Conservation (phyloP, 1,140 invertebrate species). For the Acyrthosiphon pisum region DNA sequence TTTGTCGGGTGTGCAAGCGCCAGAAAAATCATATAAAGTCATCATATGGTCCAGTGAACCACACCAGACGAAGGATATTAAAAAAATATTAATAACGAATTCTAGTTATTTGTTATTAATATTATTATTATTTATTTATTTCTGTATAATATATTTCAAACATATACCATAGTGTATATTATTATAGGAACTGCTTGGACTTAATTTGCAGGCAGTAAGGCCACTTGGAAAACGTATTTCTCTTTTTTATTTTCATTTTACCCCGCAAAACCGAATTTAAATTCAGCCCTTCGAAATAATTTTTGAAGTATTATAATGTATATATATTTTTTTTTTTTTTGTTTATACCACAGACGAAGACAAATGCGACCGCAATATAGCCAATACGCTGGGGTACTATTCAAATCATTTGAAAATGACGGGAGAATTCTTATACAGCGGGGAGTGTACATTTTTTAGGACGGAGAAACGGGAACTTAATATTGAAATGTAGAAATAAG, state of each 20-base stretch:
- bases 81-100: slow-evolving; percentile 50
- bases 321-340: neutral
- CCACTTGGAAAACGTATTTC: slow-evolving; percentile 10
- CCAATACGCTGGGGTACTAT: slow-evolving; percentile 33
- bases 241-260: neutral
- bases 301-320: slow-evolving; percentile 22
- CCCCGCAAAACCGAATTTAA: slow-evolving; percentile 27
- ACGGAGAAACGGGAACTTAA: slow-evolving; percentile 38
- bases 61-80: slow-evolving; percentile 55
- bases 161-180: neutral
- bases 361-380: slow-evolving; percentile 52
- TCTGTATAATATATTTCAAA: slow-evolving; percentile 24
- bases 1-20: slow-evolving; percentile 5
- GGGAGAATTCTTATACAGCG: slow-evolving; percentile 33
- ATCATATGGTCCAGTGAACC: slow-evolving; percentile 50
- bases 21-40: slow-evolving; percentile 40
- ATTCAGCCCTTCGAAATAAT: slow-evolving; percentile 35
- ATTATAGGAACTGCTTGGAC: neutral
- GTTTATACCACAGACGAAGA: slow-evolving; percentile 4
- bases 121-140: slow-evolving; percentile 18
- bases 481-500: slow-evolving; percentile 57
- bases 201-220: slow-evolving; percentile 24
- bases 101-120: slow-evolving; percentile 36
- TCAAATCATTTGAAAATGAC: slow-evolving; percentile 24
- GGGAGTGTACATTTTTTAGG: slow-evolving; percentile 30